Evolutionary conservation across 2,113 vertebrate genomes (phyloP), one percentile per base, ranked within the genome.

Genomic region (Rafetus swinhoei): DNA sequence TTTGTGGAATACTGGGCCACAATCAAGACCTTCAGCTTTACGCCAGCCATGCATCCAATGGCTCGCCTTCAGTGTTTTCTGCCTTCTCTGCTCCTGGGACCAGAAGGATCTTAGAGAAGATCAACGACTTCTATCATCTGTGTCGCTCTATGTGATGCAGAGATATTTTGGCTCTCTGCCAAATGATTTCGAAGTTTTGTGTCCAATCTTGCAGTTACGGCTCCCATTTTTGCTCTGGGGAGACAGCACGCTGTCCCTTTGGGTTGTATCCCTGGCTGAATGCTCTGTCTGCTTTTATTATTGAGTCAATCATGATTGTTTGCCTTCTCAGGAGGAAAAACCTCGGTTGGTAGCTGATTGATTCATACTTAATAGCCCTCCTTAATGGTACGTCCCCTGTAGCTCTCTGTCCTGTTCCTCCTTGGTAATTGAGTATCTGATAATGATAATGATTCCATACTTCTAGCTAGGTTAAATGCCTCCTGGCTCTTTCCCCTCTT

Each of bases 381-480:
- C 25, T 12, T 0, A 4, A 59, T 27, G 1, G 0, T 45, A 57
- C 0, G 0, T 27, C 4, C 13, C 14, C n/a, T 13, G 8, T 2
- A 77, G 32, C 55, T 91, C 92, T 81, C 82, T 52, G 45, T 65
- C 79, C 77, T 39, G 53, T 25, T n/a, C 50, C 15, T 79, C 22
- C 39, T 53, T 52, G 22, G 4, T 57, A 82, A 7, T 77, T 62
- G 83, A 35, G 19, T 4, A 45, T 69, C 39, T 56, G 45, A 24
- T 50, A 25, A 77, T 57, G 91, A 35, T 69, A n/a, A 74, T n/a
- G 88, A 39, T 35, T 93, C 19, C 9, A 0, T 19, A 25, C 50
- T 59, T n/a, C 2, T 1, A 50, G 55, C 16, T 35, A 69, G 3
- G 24, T 29, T 62, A 52, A 88, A 81, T 88, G 53, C 56, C 12